Percentiles rank a stretch among this genome's conserved stretches.
These are phyloP conservation scores for Myripristis murdjan DNA, from an alignment of 2,797 vertebrate genomes.

Conservation along the genomic window DNA sequence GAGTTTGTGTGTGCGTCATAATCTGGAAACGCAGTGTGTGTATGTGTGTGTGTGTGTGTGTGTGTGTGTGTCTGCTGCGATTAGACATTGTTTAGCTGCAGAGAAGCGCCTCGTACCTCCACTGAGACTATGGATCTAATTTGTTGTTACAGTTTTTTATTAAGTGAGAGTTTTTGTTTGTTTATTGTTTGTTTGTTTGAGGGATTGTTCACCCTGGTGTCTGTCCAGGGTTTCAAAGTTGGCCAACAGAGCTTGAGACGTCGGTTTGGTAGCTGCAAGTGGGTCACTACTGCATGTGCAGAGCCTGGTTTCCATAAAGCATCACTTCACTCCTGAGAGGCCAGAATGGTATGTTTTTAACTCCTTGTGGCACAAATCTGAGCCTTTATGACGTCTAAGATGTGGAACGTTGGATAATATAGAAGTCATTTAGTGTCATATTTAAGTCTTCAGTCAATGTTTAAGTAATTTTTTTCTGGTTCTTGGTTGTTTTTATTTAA, in stretches of 20 bases:
- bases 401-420: no score
- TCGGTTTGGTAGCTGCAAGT: not conserved
- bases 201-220: slow-evolving; percentile 17
- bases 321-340: no score
- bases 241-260: slow-evolving; percentile 4
- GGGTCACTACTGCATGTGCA: no score
- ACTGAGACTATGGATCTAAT: slow-evolving; percentile 41
- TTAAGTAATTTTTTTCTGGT: no score
- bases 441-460: no score
- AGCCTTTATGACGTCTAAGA: no score
- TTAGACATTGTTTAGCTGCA: slow-evolving; percentile 68
- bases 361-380: not conserved
- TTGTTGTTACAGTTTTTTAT: slow-evolving; percentile 39
- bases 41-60: no score
- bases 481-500: no score
- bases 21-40: slow-evolving; percentile 68
- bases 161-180: slow-evolving; percentile 30
- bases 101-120: slow-evolving; percentile 51
- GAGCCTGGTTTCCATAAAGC: no score
- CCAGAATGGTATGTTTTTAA: no score
- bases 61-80: no score
- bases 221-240: not conserved
- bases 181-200: slow-evolving; percentile 50
- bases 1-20: slow-evolving; percentile 75
- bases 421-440: no score